Conservation (phyloP, 37 sponge, comb jelly and placozoan genomes). For the Dysidea cf. avara region DNA sequence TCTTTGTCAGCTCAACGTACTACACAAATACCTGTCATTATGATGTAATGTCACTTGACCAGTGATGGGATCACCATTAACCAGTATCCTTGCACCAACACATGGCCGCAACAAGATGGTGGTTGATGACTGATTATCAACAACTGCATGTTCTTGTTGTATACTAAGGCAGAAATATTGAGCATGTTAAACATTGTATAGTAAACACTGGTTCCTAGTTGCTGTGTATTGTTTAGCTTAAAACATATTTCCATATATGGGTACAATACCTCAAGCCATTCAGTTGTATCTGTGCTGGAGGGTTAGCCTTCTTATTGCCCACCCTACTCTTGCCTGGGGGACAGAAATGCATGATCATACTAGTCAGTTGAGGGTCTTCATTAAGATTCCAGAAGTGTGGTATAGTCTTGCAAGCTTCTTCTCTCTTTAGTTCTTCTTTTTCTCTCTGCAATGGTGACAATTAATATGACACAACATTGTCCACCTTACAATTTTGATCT, state of each 20-base stretch:
- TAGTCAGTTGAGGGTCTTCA: constrained; percentile 78
- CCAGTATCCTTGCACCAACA: constrained; percentile 41
- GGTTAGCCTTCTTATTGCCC: constrained; percentile 18
- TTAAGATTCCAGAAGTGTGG: constrained; percentile 81
- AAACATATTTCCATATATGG: not conserved
- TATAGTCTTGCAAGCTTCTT: constrained; percentile 40
- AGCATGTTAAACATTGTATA: constrained; percentile 1
- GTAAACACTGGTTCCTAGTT: not conserved
- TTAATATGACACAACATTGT: not conserved
- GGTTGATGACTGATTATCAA: constrained; percentile 30
- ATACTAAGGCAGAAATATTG: constrained; percentile 31
- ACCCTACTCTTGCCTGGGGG: constrained; percentile 15
- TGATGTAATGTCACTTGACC: constrained; percentile 50
- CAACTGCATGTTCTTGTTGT: constrained; percentile 46
- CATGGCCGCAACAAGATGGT: constrained; percentile 16
- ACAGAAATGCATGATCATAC: constrained; percentile 54
- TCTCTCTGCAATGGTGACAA: constrained; percentile 25
- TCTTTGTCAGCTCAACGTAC: not conserved
- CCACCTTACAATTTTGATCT: constrained; percentile 7
- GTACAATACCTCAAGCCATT: constrained; percentile 55
- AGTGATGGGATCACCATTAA: constrained; percentile 52
- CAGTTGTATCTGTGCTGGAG: constrained; percentile 50
- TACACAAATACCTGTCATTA: constrained; percentile 61
- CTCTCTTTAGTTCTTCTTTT: constrained; percentile 19
- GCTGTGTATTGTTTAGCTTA: not conserved